Evolutionary conservation across 2,113 vertebrate species (phyloP), one percentile per base, ranked within the genome.

Genomic region (Micronycteris hirsuta): DNA sequence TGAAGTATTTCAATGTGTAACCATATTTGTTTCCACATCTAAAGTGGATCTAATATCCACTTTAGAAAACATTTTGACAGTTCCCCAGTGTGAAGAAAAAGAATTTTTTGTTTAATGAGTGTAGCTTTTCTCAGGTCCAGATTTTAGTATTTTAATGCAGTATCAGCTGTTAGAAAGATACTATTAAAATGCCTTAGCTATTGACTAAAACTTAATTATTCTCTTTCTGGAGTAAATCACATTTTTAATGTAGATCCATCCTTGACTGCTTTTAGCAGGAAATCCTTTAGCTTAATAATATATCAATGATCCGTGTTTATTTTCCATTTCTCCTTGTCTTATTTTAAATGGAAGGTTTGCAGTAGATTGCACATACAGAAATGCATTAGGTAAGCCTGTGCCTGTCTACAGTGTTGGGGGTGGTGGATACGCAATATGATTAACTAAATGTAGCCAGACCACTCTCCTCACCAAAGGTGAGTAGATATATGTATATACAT

Each of bases 51-150:
- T 90, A 85, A 88, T 83, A 94, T 38, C 31, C 61, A 92, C 26
- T 92, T 87, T 95, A 41, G 76, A 93, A 96, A 96, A 97, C 68
- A 96, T 97, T 96, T 96, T 97, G 91, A 97, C 97, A 96, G 82
- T 65, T 94, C 96, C 94, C 36, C 89, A 95, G 67, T 88, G 49
- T 95, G 97, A 95, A 95, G 52, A 96, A 85, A 97, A 96, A 73
- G 1, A 28, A 96, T 92, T 92, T 97, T 97, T 97, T 96, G 71
- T 78, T 96, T 97, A 96, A 95, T 97, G 96, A 96, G 95, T 94
- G 93, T 95, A 86, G 77, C 28, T 94, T 94, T 92, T 82, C 91
- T 89, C 73, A 89, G 47, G 91, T 94, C 52, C 31, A 89, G 89
- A 97, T 92, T 96, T 96, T 93, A 91, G 85, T 95, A 73, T 94